phyloP scores from a whole-genome alignment of 37 sponge, comb jelly and placozoan genomes.

The Beroe ovata region DNA sequence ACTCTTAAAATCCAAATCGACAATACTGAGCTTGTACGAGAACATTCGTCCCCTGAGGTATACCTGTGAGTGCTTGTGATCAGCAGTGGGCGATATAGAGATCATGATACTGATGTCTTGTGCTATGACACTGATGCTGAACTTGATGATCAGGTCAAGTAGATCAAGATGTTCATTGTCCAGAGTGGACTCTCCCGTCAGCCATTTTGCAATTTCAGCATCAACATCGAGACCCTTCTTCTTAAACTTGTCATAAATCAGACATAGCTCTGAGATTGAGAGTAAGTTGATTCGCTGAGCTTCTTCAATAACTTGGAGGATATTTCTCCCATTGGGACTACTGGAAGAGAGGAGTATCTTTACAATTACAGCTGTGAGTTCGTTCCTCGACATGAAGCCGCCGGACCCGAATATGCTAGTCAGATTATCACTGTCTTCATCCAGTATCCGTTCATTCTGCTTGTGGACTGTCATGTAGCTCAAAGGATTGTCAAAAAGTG shows the following conservation, averaged over 20 bases:
- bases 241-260: background rate
- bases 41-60: background rate
- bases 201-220: slow-evolving; percentile 30
- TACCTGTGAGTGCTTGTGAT: background rate
- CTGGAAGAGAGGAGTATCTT: slow-evolving; percentile 21
- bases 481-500: slow-evolving; percentile 22
- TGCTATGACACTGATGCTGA: slow-evolving; percentile 32
- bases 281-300: slow-evolving; percentile 38
- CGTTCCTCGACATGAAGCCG: slow-evolving; percentile 15
- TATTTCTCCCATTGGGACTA: background rate
- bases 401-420: background rate
- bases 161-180: background rate
- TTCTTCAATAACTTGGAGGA: slow-evolving; percentile 45
- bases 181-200: slow-evolving; percentile 19
- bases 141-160: slow-evolving; percentile 18
- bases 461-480: slow-evolving; percentile 61
- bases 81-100: background rate
- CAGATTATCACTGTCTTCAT: slow-evolving; percentile 26
- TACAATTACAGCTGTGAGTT: slow-evolving; percentile 23
- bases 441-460: background rate
- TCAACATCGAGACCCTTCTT: slow-evolving; percentile 20
- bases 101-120: slow-evolving; percentile 62
- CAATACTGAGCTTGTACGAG: slow-evolving; percentile 39
- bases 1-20: slow-evolving; percentile 56
- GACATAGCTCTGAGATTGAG: slow-evolving; percentile 26